Base-by-base conservation (phyloP, 1,140 invertebrate genomes). In the Telenomus remus region DNA sequence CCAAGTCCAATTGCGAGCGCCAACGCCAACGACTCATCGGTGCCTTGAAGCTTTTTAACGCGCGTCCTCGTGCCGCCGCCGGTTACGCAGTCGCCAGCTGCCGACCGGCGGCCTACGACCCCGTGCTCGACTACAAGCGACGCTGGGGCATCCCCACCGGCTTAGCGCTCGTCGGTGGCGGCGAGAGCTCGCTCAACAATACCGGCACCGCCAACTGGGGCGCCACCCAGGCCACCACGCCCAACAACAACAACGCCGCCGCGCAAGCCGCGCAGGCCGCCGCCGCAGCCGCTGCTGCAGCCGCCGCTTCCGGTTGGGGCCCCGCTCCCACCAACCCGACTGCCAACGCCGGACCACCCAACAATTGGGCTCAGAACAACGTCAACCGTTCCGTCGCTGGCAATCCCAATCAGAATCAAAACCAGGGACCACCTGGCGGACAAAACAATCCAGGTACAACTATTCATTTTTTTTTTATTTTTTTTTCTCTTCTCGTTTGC, bases 181-280 rank as follows among this genome's bases (percentile, higher is more conserved):
- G 94, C 37, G 94, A 95, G 83, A 94, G 91, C 84, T 94, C 93
- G 15, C 89, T 94, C 48, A 94, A 93, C 82, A 92, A 91, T 76
- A 91, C 91, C 54, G 85, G 83, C 55, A 91, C 91, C 39, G 87
- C 90, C n/a, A 93, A 92, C 64, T 94, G 93, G 93, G 93, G 92
- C 44, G 91, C 92, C 48, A 91, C 92, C 42, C 92, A 92, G 74
- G 89, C 91, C 59, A 91, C 91, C 80, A 89, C 89, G 76, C 84
- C 90, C 57, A 90, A 89, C 81, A 90, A 90, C 69, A 93, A 92
- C 81, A 93, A 92, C 77, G 87, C 78, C 14, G 85, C 84, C 33
- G 84, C 85, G 93, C 93, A 92, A 43, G 91, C 92, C 47, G 90
- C 92, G 39, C 92, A 92, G 74, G 89, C 91, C 59, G 91, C 91